Base-by-base conservation (phyloP, 2,113 vertebrate genomes). In the Sardina pilchardus region DNA sequence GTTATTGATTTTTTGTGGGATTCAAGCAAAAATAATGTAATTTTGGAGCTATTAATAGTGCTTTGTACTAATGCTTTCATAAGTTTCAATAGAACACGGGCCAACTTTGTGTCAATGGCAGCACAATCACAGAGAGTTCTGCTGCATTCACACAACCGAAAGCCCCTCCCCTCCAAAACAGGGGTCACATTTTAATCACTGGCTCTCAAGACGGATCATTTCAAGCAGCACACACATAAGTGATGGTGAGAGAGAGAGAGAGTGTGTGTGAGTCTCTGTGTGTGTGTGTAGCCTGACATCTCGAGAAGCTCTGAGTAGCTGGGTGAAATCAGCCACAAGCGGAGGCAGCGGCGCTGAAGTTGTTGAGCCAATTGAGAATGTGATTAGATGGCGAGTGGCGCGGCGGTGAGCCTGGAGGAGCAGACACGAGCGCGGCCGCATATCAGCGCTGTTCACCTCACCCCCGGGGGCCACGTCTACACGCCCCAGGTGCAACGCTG, bases 111-210 rank as follows among this genome's bases (percentile, higher is more conserved):
- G 71, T 16, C 34, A 36, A 36, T 47, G 84, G 89, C 81, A 36
- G 84, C 81, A 17, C 83, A 82, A 88, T 90, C 87, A 86, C 88
- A 90, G 86, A 86, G 87, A 87, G 47, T 82, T 87, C 47, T 88
- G 87, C 81, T 48, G 81, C 83, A 85, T 59, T 84, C 84, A 87
- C 45, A 85, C 89, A 87, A 88, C 86, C 87, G 82, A 88, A 86
- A 43, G 82, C 81, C 84, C 88, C 87, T 89, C 86, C 90, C 87
- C 81, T 84, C 30, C 17, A 89, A 90, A 89, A 88, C 87, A 89
- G 86, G 89, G 91, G 91, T 90, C 86, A 88, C 63, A 90, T 90
- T 91, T 91, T 92, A 93, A 92, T 93, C 90, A 90, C 88, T 82
- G 85, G 88, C 90, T 91, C 91, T 91, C 85, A 81, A 89, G 88